Evolutionary conservation across 2,113 vertebrate species (phyloP), one percentile per base, ranked within the genome.

Genomic region (Melanerpes formicivorus): DNA sequence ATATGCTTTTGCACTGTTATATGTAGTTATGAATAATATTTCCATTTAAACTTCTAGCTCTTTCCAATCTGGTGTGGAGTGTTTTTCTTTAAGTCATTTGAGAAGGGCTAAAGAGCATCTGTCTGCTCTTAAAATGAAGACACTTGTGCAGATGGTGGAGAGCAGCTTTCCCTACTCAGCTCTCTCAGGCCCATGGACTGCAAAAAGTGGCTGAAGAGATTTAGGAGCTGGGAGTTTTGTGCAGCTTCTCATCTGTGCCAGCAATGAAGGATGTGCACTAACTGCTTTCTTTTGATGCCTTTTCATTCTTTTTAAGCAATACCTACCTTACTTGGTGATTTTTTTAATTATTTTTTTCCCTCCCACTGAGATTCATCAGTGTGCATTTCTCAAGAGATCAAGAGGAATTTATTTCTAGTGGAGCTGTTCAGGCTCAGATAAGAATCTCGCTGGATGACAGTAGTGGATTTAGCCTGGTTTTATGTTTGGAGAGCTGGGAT

Each of bases 401-500:
- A 62, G 75, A 84, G 50, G 32, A 91, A 78, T 88, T 87, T 85
- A 21, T 88, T 59, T 83, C 58, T 5, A 52, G 59, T 25, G 60
- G 29, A 92, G 48, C 80, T 80, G 32, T 65, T 90, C 63, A 63
- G 42, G 56, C 32, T 74, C 4, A 0, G 37, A 21, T 78, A 54
- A 90, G 84, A 85, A 80, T 83, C 76, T 85, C 46, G 30, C 58
- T 78, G 58, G 48, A 60, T 48, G 6, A 65, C n/a, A 90, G 7
- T 10, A 29, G 26, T 42, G 44, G 44, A 66, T 90, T 92, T 91
- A 59, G 25, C 65, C 76, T 94, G 64, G 32, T 34, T 80, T 85
- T 91, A 30, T 85, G 60, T 87, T 84, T 93, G 29, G 62, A 85
- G 44, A 91, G 44, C 34, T 75, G 29, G 81, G 54, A 59, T 92